These are phyloP conservation scores for Tringa solitaria DNA, from an alignment of 2,113 vertebrate species.

Conservation along the genomic window DNA sequence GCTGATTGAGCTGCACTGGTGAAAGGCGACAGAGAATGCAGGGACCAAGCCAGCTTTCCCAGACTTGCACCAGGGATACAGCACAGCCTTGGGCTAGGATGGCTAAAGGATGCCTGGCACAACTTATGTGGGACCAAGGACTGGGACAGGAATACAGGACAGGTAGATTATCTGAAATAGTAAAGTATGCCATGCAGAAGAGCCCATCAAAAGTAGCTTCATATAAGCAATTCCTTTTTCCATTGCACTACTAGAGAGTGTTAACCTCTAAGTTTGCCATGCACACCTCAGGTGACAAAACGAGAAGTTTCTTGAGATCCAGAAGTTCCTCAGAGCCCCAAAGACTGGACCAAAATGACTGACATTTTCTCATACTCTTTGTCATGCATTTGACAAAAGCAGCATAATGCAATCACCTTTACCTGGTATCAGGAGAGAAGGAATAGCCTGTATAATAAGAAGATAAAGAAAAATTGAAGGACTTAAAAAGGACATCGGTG, in stretches of 20 bases:
- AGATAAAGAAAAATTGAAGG: background rate
- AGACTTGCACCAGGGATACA: background rate
- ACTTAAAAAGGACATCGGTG: background rate
- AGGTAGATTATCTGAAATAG: background rate
- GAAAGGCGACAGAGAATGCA: background rate
- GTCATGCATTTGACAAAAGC: background rate
- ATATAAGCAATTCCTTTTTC: background rate
- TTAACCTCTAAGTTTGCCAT: background rate
- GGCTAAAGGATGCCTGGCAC: background rate
- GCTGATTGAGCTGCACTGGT: background rate
- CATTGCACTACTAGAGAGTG: background rate
- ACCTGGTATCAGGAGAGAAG: background rate
- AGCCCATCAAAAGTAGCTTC: background rate
- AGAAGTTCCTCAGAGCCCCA: background rate
- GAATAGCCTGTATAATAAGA: background rate
- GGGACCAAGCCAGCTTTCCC: background rate
- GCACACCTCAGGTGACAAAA: background rate
- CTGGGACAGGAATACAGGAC: background rate
- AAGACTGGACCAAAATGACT: background rate
- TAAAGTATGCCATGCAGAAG: background rate
- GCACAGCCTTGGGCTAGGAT: background rate
- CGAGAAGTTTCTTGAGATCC: background rate
- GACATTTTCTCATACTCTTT: conserved; percentile 20
- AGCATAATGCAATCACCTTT: background rate
- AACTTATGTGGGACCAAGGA: background rate